Evolutionary conservation across 2,888 invertebrate genomes (phyloP).

Genomic region (Dione vanillae): DNA sequence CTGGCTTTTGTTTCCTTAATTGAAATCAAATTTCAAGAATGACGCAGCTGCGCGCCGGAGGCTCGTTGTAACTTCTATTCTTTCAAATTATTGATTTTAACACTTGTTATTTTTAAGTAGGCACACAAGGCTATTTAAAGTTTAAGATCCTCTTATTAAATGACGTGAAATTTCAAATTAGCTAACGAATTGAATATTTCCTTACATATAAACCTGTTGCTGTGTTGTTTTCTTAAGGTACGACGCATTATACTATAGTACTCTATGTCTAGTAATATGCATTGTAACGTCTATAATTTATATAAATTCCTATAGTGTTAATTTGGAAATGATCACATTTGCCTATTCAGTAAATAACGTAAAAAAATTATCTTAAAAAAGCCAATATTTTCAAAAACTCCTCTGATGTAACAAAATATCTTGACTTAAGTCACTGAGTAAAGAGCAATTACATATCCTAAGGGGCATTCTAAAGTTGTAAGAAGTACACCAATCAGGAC

Average conservation of each 20-base stretch:
- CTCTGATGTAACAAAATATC: neutral
- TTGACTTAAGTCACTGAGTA: neutral
- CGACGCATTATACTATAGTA: too few relatives aligned
- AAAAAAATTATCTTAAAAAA: neutral
- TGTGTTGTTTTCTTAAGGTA: too few relatives aligned
- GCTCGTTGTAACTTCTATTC: slow-evolving; percentile 54
- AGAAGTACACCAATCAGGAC: slow-evolving; percentile 17
- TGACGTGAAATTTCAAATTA: too few relatives aligned
- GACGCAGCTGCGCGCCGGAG: slow-evolving; percentile 71
- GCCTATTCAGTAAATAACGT: too few relatives aligned
- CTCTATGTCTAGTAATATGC: too few relatives aligned
- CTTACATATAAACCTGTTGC: too few relatives aligned
- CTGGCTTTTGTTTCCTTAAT: slow-evolving; percentile 76
- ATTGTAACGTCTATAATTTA: too few relatives aligned
- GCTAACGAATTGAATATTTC: too few relatives aligned
- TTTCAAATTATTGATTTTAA: slow-evolving; percentile 47
- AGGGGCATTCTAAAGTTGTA: slow-evolving; percentile 13
- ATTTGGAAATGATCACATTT: too few relatives aligned
- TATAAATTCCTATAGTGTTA: too few relatives aligned
- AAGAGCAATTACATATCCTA: neutral
- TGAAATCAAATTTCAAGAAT: slow-evolving; percentile 77
- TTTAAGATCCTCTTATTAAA: neutral
- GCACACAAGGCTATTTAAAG: neutral
- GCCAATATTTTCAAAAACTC: neutral
- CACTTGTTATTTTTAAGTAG: slow-evolving; percentile 1